phyloP scores from a whole-genome alignment of 2,113 vertebrate species.

The Geococcyx californianus region DNA sequence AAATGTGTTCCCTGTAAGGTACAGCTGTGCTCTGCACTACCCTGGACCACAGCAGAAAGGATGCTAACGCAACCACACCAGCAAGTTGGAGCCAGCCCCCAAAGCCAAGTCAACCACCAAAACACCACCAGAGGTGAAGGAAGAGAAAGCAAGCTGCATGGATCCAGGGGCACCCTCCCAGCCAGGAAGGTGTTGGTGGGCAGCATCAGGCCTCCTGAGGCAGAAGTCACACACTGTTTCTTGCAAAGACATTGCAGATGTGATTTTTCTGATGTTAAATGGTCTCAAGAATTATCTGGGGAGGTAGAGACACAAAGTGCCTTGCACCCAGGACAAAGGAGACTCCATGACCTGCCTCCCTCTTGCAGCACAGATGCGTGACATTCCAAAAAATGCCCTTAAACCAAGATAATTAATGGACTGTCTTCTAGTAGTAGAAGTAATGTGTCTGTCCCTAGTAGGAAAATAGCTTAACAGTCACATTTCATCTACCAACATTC shows the following conservation, averaged over 20 bases:
- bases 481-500: not conserved
- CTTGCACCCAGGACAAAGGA: not conserved
- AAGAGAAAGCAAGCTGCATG: not conserved
- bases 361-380: not conserved
- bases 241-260: not conserved
- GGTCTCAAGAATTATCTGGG: not conserved
- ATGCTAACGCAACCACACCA: rapidly evolving
- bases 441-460: not conserved
- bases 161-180: not conserved
- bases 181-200: not conserved
- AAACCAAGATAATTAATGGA: not conserved
- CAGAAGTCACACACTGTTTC: not conserved
- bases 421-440: not conserved
- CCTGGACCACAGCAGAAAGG: not conserved
- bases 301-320: not conserved
- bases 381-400: not conserved
- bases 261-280: not conserved
- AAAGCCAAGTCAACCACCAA: not conserved
- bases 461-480: not conserved
- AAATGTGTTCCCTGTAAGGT: not conserved
- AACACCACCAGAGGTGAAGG: rapidly evolving
- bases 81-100: not conserved
- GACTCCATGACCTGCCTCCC: not conserved
- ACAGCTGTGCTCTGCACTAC: not conserved
- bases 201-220: not conserved